phyloP scores from a whole-genome alignment of 2,797 vertebrate species.

The Peromyscus nudipes region DNA sequence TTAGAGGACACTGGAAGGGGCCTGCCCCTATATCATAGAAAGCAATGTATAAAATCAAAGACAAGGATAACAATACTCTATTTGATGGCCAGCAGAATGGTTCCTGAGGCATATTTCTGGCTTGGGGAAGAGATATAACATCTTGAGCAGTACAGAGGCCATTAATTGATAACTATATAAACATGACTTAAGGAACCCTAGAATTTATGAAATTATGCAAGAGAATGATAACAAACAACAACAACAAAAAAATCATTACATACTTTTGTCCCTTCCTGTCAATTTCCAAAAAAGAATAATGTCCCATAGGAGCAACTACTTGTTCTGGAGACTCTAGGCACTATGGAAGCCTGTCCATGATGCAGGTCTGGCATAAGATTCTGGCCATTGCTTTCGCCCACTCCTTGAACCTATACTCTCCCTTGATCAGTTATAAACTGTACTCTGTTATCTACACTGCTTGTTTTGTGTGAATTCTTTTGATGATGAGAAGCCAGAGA shows the following conservation, averaged over 20 bases:
- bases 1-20: neutral
- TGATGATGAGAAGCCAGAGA: no score
- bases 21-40: neutral
- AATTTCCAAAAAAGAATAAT: neutral
- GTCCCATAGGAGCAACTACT: no score
- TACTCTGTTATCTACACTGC: neutral
- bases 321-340: neutral
- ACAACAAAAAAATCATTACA: no score
- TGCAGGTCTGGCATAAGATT: neutral
- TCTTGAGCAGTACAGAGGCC: neutral
- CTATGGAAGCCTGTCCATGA: no score
- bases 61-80: neutral
- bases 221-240: neutral
- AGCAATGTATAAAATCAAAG: neutral
- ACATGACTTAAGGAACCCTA: neutral
- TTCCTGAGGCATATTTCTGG: neutral
- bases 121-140: neutral
- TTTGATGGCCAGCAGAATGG: neutral
- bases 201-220: neutral
- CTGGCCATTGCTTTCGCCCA: neutral
- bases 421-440: neutral
- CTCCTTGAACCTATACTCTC: no score
- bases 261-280: neutral
- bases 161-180: neutral
- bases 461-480: neutral